Evolutionary conservation across 2,113 vertebrate genomes (phyloP).

Genomic region (Psettodes erumei): DNA sequence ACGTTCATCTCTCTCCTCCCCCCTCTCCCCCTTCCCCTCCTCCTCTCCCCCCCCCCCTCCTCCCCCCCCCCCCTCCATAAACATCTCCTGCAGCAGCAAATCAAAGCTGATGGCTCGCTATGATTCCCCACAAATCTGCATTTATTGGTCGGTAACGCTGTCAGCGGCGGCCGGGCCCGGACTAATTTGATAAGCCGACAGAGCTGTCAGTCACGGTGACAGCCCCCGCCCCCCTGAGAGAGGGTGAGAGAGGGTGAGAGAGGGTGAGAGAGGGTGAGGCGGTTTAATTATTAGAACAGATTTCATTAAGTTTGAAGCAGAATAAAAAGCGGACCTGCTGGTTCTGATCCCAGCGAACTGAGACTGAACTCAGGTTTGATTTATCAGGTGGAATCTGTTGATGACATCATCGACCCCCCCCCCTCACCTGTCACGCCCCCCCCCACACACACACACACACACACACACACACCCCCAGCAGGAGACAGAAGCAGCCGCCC

Average conservation of each 20-base stretch:
- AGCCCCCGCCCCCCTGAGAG: conserved; percentile 23
- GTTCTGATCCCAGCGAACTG: too few species aligned
- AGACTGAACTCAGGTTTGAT: too few species aligned
- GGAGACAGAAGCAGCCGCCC: conserved; percentile 50
- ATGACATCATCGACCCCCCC: neutral
- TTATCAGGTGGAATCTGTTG: too few species aligned
- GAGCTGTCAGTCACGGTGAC: conserved; percentile 72
- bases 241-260: neutral
- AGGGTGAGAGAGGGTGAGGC: neutral
- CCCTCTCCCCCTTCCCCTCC: conserved; percentile 25
- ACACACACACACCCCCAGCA: conserved; percentile 37
- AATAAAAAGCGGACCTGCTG: too few species aligned
- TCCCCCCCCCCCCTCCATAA: conserved; percentile 37
- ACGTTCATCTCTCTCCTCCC: neutral
- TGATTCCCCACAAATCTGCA: conserved; percentile 73
- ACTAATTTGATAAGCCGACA: conserved; percentile 63
- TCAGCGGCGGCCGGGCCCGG: conserved; percentile 40
- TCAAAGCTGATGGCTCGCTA: conserved; percentile 57
- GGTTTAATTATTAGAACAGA: too few species aligned
- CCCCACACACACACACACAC: conserved; percentile 9
- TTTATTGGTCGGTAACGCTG: conserved; percentile 62
- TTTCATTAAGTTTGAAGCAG: too few species aligned
- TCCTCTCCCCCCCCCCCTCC: conserved; percentile 29
- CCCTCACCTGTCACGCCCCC: conserved; percentile 26
- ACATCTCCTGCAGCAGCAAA: conserved; percentile 63